Evolutionary conservation across 2,797 vertebrate genomes (phyloP).

Genomic region (Phrynocephalus forsythii): DNA sequence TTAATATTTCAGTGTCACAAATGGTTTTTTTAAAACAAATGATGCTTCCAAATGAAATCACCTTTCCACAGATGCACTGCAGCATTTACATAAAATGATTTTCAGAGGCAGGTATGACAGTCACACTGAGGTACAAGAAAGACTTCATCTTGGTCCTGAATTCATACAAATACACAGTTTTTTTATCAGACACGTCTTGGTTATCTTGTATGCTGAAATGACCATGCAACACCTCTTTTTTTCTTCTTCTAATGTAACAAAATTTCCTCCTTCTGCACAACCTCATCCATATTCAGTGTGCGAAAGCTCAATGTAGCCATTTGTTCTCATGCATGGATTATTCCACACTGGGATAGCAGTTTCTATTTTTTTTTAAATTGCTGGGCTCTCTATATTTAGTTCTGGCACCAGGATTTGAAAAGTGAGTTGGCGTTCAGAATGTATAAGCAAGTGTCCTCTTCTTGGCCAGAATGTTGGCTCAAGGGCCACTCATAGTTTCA

Average conservation of each 20-base stretch:
- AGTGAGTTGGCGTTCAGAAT: neutral
- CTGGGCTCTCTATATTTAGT: neutral
- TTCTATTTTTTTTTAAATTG: neutral
- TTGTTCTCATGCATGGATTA: neutral
- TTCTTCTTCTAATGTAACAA: slow-evolving; percentile 39
- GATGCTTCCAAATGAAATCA: slow-evolving; percentile 27
- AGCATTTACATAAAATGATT: slow-evolving; percentile 32
- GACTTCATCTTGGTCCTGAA: slow-evolving; percentile 70
- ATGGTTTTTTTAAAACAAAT: slow-evolving; percentile 45
- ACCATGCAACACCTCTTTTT: slow-evolving; percentile 43
- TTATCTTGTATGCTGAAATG: slow-evolving; percentile 64
- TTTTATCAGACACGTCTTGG: slow-evolving; percentile 56
- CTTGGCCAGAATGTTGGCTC: neutral
- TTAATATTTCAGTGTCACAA: slow-evolving; percentile 22
- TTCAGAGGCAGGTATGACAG: slow-evolving; percentile 60
- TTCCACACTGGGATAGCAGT: neutral
- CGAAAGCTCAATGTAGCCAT: neutral
- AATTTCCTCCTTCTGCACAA: neutral
- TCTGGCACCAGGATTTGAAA: neutral
- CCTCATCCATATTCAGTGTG: neutral
- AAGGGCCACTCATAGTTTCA: neutral
- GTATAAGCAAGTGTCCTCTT: neutral
- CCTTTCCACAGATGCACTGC: slow-evolving; percentile 29
- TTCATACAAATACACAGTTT: slow-evolving; percentile 73
- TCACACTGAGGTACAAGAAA: slow-evolving; percentile 66